phyloP scores from a whole-genome alignment of 2,888 invertebrate species.

The Caenorhabditis doughertyi region DNA sequence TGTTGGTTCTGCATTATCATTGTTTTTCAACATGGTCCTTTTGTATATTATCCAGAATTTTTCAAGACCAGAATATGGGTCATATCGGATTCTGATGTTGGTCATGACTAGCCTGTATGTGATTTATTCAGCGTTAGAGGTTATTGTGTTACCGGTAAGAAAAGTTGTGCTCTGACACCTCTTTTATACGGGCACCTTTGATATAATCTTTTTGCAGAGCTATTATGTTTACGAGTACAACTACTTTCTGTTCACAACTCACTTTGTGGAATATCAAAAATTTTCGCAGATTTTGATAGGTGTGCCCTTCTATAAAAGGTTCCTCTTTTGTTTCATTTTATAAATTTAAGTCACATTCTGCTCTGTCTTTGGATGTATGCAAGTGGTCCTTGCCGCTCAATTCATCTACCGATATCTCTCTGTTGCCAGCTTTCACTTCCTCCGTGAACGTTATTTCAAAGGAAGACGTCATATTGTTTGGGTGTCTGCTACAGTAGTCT shows the following conservation, averaged over 20 bases:
- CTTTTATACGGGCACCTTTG: too few relatives aligned
- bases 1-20: conserved; percentile 22
- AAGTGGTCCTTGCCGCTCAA: conserved; percentile 29
- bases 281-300: conserved; percentile 39
- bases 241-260: conserved; percentile 36
- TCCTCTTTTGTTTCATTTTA: too few relatives aligned
- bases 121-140: conserved; percentile 37
- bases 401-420: conserved; percentile 39
- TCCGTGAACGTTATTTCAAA: conserved; percentile 21
- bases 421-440: not conserved
- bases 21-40: conserved; percentile 19
- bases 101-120: conserved; percentile 31
- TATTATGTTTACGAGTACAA: conserved; percentile 46
- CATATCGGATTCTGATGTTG: conserved; percentile 34
- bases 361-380: conserved; percentile 32
- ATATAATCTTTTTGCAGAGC: conserved; percentile 33
- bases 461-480: conserved; percentile 38
- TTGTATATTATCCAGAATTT: conserved; percentile 16
- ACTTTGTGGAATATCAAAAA: not conserved
- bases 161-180: too few relatives aligned
- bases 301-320: not conserved
- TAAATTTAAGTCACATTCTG: conserved; percentile 28
- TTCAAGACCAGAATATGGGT: conserved; percentile 47
- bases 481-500: conserved; percentile 14
- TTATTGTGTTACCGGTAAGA: conserved; percentile 31